Percentiles rank a stretch among this genome's conserved stretches.
Conservation (phyloP, 2,797 vertebrate genomes). For the Sciurus carolinensis region DNA sequence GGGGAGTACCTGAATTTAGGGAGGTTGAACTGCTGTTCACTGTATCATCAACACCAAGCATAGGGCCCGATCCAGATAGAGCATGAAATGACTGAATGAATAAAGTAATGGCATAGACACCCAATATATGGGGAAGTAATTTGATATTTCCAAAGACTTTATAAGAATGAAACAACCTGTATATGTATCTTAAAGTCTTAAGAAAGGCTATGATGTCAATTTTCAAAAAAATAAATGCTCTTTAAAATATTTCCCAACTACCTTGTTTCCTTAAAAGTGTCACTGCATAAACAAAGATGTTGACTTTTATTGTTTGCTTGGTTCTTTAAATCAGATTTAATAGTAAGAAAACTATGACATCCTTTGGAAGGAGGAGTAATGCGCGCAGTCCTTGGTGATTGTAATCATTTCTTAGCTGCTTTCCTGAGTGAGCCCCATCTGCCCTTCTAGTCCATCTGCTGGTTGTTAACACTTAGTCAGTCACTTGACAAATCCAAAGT, state of each 20-base stretch:
- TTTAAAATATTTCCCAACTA: slow-evolving; percentile 40
- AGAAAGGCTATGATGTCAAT: background rate
- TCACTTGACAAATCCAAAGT: slow-evolving; percentile 72
- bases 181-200: background rate
- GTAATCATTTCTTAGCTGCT: slow-evolving; percentile 63
- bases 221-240: slow-evolving; percentile 33
- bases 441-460: slow-evolving; percentile 81
- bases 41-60: background rate
- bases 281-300: background rate
- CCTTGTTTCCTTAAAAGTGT: background rate
- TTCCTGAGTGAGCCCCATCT: slow-evolving; percentile 63
- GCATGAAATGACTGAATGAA: background rate
- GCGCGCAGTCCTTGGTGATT: slow-evolving; percentile 32
- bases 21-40: background rate
- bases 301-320: slow-evolving; percentile 52
- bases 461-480: slow-evolving; percentile 82
- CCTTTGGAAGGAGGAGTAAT: slow-evolving; percentile 60
- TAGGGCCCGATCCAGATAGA: background rate
- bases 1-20: background rate
- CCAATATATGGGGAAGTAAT: background rate
- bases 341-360: slow-evolving; percentile 50
- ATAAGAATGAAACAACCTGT: slow-evolving; percentile 14
- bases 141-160: background rate
- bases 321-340: slow-evolving; percentile 44
- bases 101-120: background rate